A percentile compares a stretch with the other conserved stretches of the same genome.
These are phyloP conservation scores for Anas platyrhynchos DNA, from an alignment of 2,113 vertebrate species.

Conservation along the genomic window DNA sequence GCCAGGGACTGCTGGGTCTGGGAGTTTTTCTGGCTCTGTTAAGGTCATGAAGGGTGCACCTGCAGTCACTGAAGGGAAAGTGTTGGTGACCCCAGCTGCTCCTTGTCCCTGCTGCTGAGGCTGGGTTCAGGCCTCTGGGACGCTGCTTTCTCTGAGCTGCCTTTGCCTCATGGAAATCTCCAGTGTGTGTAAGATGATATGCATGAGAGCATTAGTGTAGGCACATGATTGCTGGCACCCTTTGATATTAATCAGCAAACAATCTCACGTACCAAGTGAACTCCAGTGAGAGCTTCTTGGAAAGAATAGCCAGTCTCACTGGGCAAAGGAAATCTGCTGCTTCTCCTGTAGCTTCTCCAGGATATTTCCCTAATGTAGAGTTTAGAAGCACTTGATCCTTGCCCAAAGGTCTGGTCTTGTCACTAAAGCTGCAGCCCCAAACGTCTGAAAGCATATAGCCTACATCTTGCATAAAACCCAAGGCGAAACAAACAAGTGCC, in stretches of 20 bases:
- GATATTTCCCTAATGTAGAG: neutral
- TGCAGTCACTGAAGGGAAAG: neutral
- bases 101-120: neutral
- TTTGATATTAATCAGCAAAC: neutral
- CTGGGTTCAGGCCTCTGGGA: neutral
- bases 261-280: neutral
- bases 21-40: neutral
- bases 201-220: neutral
- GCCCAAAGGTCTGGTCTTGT: neutral
- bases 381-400: neutral
- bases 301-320: neutral
- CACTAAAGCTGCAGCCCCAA: neutral
- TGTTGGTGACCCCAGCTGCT: neutral
- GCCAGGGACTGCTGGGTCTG: neutral
- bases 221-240: neutral
- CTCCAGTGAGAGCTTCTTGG: neutral
- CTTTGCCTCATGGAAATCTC: neutral
- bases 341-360: neutral
- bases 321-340: neutral
- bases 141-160: rapidly evolving
- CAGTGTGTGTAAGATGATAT: neutral
- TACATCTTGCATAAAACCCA: neutral
- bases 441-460: neutral
- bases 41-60: neutral
- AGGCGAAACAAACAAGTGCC: neutral